Evolutionary conservation across 2,888 invertebrate genomes (phyloP).

Genomic region (Spilosoma lubricipeda): DNA sequence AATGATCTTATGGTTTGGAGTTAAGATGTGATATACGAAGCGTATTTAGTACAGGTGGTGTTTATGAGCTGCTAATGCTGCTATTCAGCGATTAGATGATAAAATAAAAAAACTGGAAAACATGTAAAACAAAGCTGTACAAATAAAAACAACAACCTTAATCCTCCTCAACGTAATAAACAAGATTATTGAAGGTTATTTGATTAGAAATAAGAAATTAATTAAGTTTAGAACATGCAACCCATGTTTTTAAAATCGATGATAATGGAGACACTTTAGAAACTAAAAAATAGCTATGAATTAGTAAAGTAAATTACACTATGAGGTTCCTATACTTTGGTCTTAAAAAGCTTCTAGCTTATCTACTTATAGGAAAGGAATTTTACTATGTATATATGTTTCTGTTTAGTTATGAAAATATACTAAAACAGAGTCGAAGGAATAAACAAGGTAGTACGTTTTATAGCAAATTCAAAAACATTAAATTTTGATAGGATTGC

Average conservation of each 20-base stretch:
- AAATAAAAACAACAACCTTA: neutral
- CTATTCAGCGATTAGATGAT: neutral
- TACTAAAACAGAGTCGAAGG: constrained; percentile 8
- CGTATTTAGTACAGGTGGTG: neutral
- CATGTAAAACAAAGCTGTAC: neutral
- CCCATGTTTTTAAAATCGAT: neutral
- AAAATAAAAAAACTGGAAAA: neutral
- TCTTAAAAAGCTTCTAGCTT: constrained; percentile 50
- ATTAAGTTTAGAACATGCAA: neutral
- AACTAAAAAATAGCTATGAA: neutral
- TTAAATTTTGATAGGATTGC: neutral
- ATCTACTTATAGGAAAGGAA: constrained; percentile 41
- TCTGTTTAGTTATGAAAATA: too few species aligned
- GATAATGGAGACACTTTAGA: neutral
- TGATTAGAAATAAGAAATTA: neutral
- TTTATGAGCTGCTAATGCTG: neutral
- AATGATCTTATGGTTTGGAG: neutral
- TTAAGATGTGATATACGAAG: neutral
- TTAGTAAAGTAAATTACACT: constrained; percentile 1
- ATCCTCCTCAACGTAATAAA: neutral
- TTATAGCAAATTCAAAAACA: constrained; percentile 25
- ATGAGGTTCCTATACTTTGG: constrained; percentile 22
- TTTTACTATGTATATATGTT: too few species aligned
- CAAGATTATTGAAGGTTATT: neutral
- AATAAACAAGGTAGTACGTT: neutral